Evolutionary conservation across 2,113 vertebrate genomes (phyloP).

Genomic region (Atlantisia rogersi): DNA sequence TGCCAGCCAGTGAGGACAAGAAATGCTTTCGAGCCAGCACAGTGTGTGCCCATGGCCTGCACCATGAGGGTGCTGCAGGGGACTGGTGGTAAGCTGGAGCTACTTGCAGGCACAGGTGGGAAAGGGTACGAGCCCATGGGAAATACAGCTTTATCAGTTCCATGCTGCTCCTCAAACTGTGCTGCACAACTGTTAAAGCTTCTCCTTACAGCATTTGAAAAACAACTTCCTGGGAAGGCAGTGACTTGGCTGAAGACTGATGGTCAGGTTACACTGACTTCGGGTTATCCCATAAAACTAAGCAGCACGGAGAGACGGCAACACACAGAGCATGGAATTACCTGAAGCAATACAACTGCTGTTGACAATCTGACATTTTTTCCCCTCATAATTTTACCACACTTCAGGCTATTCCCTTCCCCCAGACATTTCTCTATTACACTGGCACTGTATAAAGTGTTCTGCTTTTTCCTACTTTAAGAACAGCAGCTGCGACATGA

Average conservation of each 20-base stretch:
- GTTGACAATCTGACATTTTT: background rate
- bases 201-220: background rate
- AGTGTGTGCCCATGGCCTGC: background rate
- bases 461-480: background rate
- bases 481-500: background rate
- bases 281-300: background rate
- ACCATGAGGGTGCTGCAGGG: background rate
- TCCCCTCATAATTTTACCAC: background rate
- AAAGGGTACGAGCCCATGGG: background rate
- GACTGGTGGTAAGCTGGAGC: background rate
- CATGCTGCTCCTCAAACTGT: background rate
- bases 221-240: background rate
- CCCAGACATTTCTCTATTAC: background rate
- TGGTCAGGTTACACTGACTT: background rate
- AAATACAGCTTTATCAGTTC: background rate
- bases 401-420: background rate
- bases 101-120: background rate
- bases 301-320: background rate
- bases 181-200: background rate
- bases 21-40: background rate
- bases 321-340: background rate
- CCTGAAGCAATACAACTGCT: background rate
- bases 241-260: background rate
- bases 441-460: background rate
- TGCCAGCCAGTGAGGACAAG: fast-evolving